phyloP scores from a whole-genome alignment of 2,113 vertebrate genomes.

The Caretta caretta region DNA sequence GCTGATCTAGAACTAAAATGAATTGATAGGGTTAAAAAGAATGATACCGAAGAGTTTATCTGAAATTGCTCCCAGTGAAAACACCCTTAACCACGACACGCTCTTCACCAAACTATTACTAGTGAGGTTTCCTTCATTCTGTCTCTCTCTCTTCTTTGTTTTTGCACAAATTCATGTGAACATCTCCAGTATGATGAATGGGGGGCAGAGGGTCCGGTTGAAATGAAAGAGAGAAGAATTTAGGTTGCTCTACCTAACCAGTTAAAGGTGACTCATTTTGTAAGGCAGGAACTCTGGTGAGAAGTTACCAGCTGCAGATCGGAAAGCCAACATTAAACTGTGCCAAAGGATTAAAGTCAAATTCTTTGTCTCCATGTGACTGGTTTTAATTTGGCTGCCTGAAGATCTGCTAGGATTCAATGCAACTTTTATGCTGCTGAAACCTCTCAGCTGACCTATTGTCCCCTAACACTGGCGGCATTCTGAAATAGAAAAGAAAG shows the following conservation, averaged over 20 bases:
- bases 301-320: background rate
- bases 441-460: background rate
- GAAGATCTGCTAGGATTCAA: background rate
- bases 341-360: background rate
- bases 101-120: background rate
- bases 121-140: background rate
- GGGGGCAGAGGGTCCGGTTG: background rate
- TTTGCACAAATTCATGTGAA: background rate
- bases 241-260: background rate
- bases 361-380: background rate
- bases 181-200: background rate
- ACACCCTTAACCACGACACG: fast-evolving
- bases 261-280: background rate
- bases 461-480: fast-evolving
- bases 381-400: background rate
- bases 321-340: background rate
- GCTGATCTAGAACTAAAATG: background rate
- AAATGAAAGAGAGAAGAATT: background rate
- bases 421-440: background rate
- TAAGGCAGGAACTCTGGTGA: background rate
- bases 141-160: background rate
- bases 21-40: background rate
- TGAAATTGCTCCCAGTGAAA: background rate
- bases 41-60: background rate
- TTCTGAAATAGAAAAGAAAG: background rate